Base-by-base conservation (phyloP, 1,140 invertebrate genomes). In the Ceratitis capitata region DNA sequence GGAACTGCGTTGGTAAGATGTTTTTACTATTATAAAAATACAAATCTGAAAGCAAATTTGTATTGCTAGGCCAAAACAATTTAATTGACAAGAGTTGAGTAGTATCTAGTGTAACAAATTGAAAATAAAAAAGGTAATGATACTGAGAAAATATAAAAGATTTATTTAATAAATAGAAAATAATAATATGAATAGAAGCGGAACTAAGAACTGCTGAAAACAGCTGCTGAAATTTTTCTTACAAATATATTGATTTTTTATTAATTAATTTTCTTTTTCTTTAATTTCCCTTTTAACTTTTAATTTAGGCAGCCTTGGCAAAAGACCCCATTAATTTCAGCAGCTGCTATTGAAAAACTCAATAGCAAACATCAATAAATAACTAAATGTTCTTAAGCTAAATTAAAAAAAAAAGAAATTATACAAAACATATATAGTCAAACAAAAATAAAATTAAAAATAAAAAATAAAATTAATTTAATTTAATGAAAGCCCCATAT, bases 41-140 rank as follows among this genome's bases (percentile, higher is more conserved):
- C n/a, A n/a, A n/a, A n/a, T n/a, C n/a, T n/a, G 19, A 19, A 35
- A 64, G 7, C 19, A 64, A 35, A 64, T 42, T 78, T 78, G 39
- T 78, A 39, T 78, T 78, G 69, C 14, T 78, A 78, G 69, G 69
- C 32, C 32, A 47, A 78, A 78, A n/a, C 12, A 78, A 78, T 23
- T 39, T 7, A 78, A n/a, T 23, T 78, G 16, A 42, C 26, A 78
- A 26, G 4, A 1, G 26, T n/a, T 7, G 1, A 32, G 39, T 39
- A 42, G 64, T 35, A 42, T 42, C 16, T n/a, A 35, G 3, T 2
- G 10, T 12, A 69, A 69, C 35, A 69, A 39, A 69, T 42, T 16
- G 16, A 69, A 69, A 42, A 32, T 7, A 6, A 12, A 45, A 45
- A 45, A 26, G 16, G 19, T 16, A 29, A 78, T 26, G 39, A 3